Percentiles rank a stretch among this genome's conserved stretches.
These are phyloP conservation scores for Agonopterix subpropinquella DNA, from an alignment of 2,888 invertebrate genomes.

Conservation along the genomic window DNA sequence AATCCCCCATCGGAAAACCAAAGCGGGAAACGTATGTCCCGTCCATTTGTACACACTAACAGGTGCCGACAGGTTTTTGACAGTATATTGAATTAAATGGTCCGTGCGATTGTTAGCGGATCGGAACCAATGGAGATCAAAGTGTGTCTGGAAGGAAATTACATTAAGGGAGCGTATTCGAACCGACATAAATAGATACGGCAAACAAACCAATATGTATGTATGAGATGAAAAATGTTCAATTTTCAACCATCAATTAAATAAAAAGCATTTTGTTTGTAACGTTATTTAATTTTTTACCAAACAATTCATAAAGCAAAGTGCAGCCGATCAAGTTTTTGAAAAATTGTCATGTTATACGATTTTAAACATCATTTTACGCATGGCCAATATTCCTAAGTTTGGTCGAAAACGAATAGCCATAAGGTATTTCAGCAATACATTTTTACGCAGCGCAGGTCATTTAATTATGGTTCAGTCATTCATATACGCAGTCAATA, in stretches of 20 bases:
- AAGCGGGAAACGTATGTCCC: constrained; percentile 69
- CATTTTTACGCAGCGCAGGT: background rate
- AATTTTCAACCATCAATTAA: constrained; percentile 29
- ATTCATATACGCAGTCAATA: too few relatives aligned
- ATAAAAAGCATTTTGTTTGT: constrained; percentile 37
- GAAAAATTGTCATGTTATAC: background rate
- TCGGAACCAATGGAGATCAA: constrained; percentile 18
- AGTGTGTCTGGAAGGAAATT: constrained; percentile 1
- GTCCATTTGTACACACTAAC: constrained; percentile 70
- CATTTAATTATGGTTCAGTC: background rate
- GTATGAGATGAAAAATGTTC: background rate
- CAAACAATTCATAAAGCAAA: constrained; percentile 32
- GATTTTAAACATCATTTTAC: too few relatives aligned
- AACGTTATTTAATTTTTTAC: constrained; percentile 29
- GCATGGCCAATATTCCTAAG: too few relatives aligned
- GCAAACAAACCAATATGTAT: background rate
- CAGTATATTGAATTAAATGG: constrained; percentile 68
- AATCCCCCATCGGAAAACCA: constrained; percentile 57
- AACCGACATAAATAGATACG: background rate
- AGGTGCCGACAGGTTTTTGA: constrained; percentile 63
- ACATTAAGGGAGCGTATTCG: constrained; percentile 9
- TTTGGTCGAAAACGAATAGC: too few relatives aligned
- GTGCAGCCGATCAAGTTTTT: constrained; percentile 11
- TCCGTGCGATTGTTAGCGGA: constrained; percentile 39
- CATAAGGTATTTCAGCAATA: too few relatives aligned